These are phyloP conservation scores for Diloba caeruleocephala DNA, from an alignment of 2,888 invertebrate genomes.

Conservation along the genomic window DNA sequence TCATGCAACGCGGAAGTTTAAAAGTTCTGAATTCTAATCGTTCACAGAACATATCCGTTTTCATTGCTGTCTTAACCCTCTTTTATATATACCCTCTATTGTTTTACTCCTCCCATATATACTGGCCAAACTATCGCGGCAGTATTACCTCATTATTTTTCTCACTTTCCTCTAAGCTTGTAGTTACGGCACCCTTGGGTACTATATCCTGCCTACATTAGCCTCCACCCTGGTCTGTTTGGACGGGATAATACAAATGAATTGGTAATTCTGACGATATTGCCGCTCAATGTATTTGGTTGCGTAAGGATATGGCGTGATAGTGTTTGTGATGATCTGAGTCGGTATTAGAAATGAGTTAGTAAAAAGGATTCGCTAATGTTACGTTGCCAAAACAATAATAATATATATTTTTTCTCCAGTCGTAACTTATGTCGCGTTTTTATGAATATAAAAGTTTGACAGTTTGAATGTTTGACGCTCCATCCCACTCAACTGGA, in stretches of 20 bases:
- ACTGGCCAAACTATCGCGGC: slow-evolving; percentile 32
- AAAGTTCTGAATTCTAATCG: too few relatives aligned
- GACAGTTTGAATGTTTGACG: too few relatives aligned
- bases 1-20: too few relatives aligned
- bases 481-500: too few relatives aligned
- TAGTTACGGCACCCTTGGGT: slow-evolving; percentile 42
- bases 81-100: background rate
- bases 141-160: slow-evolving; percentile 48
- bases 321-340: slow-evolving; percentile 7
- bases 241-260: slow-evolving; percentile 49
- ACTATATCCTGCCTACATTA: slow-evolving; percentile 45
- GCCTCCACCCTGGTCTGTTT: slow-evolving; percentile 30
- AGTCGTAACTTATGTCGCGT: too few relatives aligned
- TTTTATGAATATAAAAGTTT: too few relatives aligned
- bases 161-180: slow-evolving; percentile 39
- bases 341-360: too few relatives aligned
- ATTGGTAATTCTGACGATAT: slow-evolving; percentile 45
- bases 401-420: too few relatives aligned
- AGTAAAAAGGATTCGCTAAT: too few relatives aligned
- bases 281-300: slow-evolving; percentile 28
- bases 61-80: too few relatives aligned
- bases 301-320: slow-evolving; percentile 1
- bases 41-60: too few relatives aligned
- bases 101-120: slow-evolving; percentile 14
- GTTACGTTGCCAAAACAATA: too few relatives aligned